Conservation (phyloP, 2,797 vertebrate genomes). For the Picus viridis region DNA sequence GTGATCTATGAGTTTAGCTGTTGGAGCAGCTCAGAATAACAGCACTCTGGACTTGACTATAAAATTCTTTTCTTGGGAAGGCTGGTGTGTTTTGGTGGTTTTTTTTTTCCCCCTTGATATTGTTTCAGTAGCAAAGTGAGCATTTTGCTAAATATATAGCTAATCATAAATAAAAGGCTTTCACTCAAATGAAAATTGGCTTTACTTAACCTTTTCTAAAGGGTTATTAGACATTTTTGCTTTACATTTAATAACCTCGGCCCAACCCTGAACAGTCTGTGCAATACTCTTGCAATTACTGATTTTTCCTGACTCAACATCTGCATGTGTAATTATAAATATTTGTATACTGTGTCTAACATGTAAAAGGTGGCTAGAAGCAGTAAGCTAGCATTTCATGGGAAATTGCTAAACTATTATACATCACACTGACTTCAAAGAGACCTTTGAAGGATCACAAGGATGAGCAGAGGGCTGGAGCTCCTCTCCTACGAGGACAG, state of each 20-base stretch:
- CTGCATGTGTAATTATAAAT: not conserved
- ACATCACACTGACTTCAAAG: not conserved
- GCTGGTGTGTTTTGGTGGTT: not conserved
- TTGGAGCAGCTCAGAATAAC: not conserved
- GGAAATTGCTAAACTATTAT: not conserved
- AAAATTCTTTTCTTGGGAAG: not conserved
- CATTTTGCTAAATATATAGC: constrained; percentile 6
- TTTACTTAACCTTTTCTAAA: constrained; percentile 47
- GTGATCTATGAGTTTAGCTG: constrained; percentile 36
- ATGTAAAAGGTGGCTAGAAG: not conserved
- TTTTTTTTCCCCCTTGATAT: not conserved
- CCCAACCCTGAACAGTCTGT: not conserved
- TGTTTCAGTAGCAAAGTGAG: constrained; percentile 8
- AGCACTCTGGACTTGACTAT: not conserved
- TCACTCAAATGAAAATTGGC: constrained; percentile 39
- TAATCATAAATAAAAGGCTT: constrained; percentile 59
- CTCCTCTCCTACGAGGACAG: too few species aligned
- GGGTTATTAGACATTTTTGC: not conserved
- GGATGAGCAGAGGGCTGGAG: too few species aligned
- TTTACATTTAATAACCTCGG: not conserved
- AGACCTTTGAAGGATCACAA: too few species aligned
- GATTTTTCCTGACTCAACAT: not conserved
- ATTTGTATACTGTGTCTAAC: not conserved
- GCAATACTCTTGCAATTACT: not conserved
- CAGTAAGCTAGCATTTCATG: not conserved